These are phyloP conservation scores for Drosophila testacea DNA, from an alignment of 2,888 invertebrate genomes.

Conservation along the genomic window DNA sequence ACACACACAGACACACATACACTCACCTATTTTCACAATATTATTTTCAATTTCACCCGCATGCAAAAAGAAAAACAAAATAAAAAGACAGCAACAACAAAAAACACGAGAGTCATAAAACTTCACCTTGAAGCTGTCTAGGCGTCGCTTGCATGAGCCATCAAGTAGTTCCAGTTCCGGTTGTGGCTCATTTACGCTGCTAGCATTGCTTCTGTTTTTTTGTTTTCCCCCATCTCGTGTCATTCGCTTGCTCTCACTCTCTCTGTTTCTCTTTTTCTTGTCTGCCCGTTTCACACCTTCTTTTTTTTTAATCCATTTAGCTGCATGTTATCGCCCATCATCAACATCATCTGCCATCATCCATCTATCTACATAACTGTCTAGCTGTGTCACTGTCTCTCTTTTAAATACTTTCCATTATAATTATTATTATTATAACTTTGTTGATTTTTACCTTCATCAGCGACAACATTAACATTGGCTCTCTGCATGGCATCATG, in stretches of 20 bases:
- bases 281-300: slow-evolving; percentile 50
- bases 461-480: slow-evolving; percentile 57
- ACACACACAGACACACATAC: slow-evolving; percentile 13
- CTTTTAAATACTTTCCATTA: slow-evolving; percentile 78
- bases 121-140: slow-evolving; percentile 67
- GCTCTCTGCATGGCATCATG: slow-evolving; percentile 27
- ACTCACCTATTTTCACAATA: slow-evolving; percentile 21
- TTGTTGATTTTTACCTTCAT: slow-evolving; percentile 67
- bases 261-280: slow-evolving; percentile 12
- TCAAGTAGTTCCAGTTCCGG: slow-evolving; percentile 63
- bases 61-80: slow-evolving; percentile 47
- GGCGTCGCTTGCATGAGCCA: slow-evolving; percentile 33
- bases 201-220: slow-evolving; percentile 50
- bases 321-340: slow-evolving; percentile 73
- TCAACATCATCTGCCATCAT: slow-evolving; percentile 47
- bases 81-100: slow-evolving; percentile 2
- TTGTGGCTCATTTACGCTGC: slow-evolving; percentile 61
- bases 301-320: slow-evolving; percentile 71
- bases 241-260: slow-evolving; percentile 15
- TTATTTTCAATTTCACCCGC: slow-evolving; percentile 71
- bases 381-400: slow-evolving; percentile 36
- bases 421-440: slow-evolving; percentile 64
- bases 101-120: slow-evolving; percentile 55
- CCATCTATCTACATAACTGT: slow-evolving; percentile 51
- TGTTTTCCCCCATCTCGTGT: slow-evolving; percentile 8